Base-by-base conservation (phyloP, 92 coral and sea anemone genomes). In the Galaxea fascicularis region DNA sequence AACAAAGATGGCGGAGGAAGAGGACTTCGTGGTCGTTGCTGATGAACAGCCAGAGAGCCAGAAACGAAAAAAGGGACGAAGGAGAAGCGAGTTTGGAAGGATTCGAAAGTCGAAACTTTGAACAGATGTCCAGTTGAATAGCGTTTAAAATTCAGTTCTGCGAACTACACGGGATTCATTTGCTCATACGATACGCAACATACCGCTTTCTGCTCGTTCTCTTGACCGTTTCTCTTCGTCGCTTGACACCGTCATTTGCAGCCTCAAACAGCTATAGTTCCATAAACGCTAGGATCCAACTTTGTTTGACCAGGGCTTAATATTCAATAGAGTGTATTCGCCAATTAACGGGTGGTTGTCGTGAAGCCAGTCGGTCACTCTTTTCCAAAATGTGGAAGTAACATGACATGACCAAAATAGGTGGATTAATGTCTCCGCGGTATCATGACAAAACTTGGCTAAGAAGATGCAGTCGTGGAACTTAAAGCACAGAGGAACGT, bases 1-100 rank as follows among this genome's bases (percentile, higher is more conserved):
- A 29, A 64, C 69, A 64, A 64, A 64, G 31, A 64, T 64, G 69
- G 69, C 69, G 69, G 69, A 28, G 28, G 31, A 25, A 20, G 21
- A 57, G 63, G 63, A 57, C 63, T 21, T 57, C 63, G n/a, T 57
- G 63, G 63, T 57, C 18, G 63, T 57, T n/a, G 17, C 63, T 57
- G 63, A 57, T n/a, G 63, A 57, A 57, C 21, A 57, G 63, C 22
- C 20, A 57, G 63, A 57, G 21, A 57, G 63, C 63, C 63, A 57
- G 63, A 57, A 57, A n/a, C 21, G 63, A 57, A 57, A 57, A 57
- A 57, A 57, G n/a, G 63, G 21, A 57, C 17, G 63, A 21, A 57
- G n/a, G n/a, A 57, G 63, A 57, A 57, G 63, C 63, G 63, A 10
- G 54, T 49, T 8, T 49, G 54, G 54, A 49, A 49, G 54, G 54